Base-by-base conservation (phyloP, 2,797 vertebrate species). In the Syngnathus rostellatus region DNA sequence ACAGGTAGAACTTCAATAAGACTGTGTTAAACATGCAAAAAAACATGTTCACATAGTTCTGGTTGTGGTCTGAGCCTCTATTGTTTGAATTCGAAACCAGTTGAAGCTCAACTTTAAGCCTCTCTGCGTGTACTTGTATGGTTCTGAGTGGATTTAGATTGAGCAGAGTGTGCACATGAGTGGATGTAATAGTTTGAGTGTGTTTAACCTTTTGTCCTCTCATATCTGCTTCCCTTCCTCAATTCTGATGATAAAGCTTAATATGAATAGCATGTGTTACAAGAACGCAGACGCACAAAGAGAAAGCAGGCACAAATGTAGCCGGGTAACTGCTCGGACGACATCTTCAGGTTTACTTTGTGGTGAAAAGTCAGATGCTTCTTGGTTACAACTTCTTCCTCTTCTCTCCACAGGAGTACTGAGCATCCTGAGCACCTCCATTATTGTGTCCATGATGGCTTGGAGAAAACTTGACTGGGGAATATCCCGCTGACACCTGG, bases 401-500 rank as follows among this genome's bases (percentile, higher is more conserved):
- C 67, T 77, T 81, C 70, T 82, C 71, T 83, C 77, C 68, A 46
- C 82, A 88, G 85, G 83, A 83, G 73, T 65, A 73, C 38, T 11
- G 12, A 64, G 62, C 77, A 82, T 81, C 83, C 84, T 82, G 83
- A 84, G 70, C 21, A 64, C 25, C 63, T 63, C 70, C 62, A 67
- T 74, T 68, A 69, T 59, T 72, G 61, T 60, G 62, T 72, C 69
- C 79, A 74, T n/a, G 19, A 89, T 88, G 89, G 76, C 77, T 62
- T 57, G 71, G 76, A 77, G 77, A 71, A 51, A 70, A 51, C 74
- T 74, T 38, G 69, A 68, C 76, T 66, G 71, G 78, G 78, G 70
- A 76, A 79, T 65, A 67, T 76, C 80, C 74, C 72, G 77, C 78
- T 89, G 81, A 88, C 77, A 46, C 63, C 65, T 63, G 25, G 23